Base-by-base conservation (phyloP, 2,113 vertebrate species). In the Ciconia boyciana region DNA sequence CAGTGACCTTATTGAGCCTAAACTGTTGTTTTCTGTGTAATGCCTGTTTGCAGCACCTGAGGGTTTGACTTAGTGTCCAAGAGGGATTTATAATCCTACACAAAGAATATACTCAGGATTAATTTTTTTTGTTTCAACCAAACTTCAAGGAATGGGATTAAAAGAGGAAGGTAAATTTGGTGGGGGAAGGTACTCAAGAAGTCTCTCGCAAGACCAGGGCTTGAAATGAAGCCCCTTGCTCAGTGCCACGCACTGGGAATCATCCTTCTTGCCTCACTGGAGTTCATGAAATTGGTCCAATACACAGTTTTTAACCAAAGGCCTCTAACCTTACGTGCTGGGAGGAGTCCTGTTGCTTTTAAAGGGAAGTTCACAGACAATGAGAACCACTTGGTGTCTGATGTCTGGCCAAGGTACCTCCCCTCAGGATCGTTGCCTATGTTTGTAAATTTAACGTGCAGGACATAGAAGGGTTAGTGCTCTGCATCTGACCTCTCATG, bases 281-380 rank as follows among this genome's bases (percentile, higher is more conserved):
- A 71, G 11, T 6, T 74, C 7, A 6, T 69, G 28, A 90, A 48
- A 75, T 58, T 3, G 7, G 28, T 49, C 51, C 64, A 49, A 29
- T 4, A 51, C 11, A 34, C 3, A 49, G 31, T 41, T 94, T 91
- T 91, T 76, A 87, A 91, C 65, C 72, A 94, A 89, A 83, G 31
- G 16, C 20, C 29, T 93, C 41, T 54, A 93, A 58, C 76, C 16
- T 76, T 85, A 57, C 0, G 0, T 68, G 28, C 49, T 57, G 41
- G n/a, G 83, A 80, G 60, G 24, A 62, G 48, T 71, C 34, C 21
- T 24, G 8, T 61, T 91, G 61, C 57, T 95, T 94, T 92, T 64
- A 24, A 83, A 92, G 77, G 90, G 90, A 95, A 92, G 91, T 87
- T 87, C 66, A 77, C 54, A 92, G 89, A 93, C 93, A 96, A 94